Percentiles rank a stretch among this genome's conserved stretches.
Evolutionary conservation across 2,888 invertebrate genomes (phyloP).

Genomic region (Panzeria rudis): DNA sequence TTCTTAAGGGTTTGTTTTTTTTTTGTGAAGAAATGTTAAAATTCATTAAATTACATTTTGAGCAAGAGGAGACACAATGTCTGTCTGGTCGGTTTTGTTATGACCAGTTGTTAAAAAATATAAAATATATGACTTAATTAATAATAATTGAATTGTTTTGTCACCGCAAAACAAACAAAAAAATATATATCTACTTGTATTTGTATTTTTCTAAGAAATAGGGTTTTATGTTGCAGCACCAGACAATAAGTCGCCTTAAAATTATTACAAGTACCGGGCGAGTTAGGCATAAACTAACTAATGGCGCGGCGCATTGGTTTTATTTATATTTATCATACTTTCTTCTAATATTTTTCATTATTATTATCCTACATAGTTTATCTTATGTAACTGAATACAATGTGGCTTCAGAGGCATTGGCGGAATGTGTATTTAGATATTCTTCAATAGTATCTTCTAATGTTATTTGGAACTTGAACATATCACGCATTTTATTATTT

Average conservation of each 20-base stretch:
- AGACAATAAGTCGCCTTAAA: constrained; percentile 68
- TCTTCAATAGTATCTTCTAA: constrained; percentile 77
- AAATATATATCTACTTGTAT: too few species aligned
- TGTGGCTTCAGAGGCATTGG: constrained; percentile 76
- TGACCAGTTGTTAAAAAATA: constrained; percentile 23
- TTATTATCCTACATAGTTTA: background rate
- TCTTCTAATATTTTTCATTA: background rate
- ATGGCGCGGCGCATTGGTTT: too few species aligned
- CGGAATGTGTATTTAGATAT: constrained; percentile 82
- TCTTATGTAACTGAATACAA: constrained; percentile 59
- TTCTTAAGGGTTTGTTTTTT: constrained; percentile 8
- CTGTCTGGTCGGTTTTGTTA: constrained; percentile 56
- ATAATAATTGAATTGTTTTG: constrained; percentile 77
- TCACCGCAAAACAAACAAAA: constrained; percentile 74
- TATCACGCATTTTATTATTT: constrained; percentile 75
- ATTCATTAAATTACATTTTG: constrained; percentile 11
- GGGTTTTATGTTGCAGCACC: constrained; percentile 63
- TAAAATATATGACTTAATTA: constrained; percentile 74
- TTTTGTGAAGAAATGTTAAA: constrained; percentile 25
- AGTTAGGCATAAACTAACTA: too few species aligned
- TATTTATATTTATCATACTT: background rate
- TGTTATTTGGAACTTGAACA: constrained; percentile 78
- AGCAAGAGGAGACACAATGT: constrained; percentile 59
- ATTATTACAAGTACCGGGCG: constrained; percentile 34
- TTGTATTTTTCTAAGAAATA: constrained; percentile 76